Evolutionary conservation across 2,888 invertebrate species (phyloP), one percentile per base, ranked within the genome.

Genomic region (Chrysolina oricalcia): DNA sequence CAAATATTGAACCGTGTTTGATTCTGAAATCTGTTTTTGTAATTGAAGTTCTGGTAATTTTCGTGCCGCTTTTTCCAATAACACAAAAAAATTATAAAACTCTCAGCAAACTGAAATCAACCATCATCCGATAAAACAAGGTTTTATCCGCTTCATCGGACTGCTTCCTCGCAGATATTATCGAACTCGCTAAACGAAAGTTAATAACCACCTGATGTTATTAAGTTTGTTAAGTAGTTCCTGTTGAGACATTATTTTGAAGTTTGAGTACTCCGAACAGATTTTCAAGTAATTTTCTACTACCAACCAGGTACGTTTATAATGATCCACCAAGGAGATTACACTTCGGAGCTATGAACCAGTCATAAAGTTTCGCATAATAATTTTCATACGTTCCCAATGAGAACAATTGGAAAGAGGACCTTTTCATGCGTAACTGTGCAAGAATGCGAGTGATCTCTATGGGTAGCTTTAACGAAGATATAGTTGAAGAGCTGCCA

Each of bases 211-310:
- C 40, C 69, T 40, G 65, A 72, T 72, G 62, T 74, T 63, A 41
- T 74, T 77, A 77, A 80, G 75, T 80, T 80, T 78, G 80, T 79
- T 81, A 80, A 81, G 80, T 80, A 79, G 75, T 78, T 76, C 71
- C 74, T 74, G 73, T 80, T 73, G 73, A 69, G 78, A 80, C 78
- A 80, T 78, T 78, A 78, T 78, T 78, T 76, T 79, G 75, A 79
- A 79, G 72, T 79, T 79, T 74, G 70, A 72, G 75, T 74, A 75
- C 76, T 75, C 71, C 62, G 71, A 78, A 73, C 79, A 75, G 79
- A 79, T 79, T 79, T 79, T 72, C 77, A 79, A 77, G 77, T 79
- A 79, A 79, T 79, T 79, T 77, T 75, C 77, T 73, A 70, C 75
- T 75, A 77, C 72, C 65, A 71, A 74, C 62, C 70, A 73, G 71